Evolutionary conservation across 2,888 invertebrate genomes (phyloP).

Genomic region (Drosophila flavopinicola): DNA sequence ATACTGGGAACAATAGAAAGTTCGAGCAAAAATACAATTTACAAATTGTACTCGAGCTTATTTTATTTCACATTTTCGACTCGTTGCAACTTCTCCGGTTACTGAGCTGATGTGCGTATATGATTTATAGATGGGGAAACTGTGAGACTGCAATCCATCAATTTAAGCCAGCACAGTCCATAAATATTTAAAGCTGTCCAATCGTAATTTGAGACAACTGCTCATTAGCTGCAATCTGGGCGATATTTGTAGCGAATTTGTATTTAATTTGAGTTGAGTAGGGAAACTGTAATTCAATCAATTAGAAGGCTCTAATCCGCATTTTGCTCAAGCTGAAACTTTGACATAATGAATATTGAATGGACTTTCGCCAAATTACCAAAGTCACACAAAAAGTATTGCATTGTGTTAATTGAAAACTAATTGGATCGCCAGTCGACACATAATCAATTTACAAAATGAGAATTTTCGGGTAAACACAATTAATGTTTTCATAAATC

Average conservation of each 20-base stretch:
- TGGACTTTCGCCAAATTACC: conserved; percentile 11
- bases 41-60: no score
- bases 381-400: conserved; percentile 20
- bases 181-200: background rate
- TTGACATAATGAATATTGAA: conserved; percentile 33
- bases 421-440: conserved; percentile 25
- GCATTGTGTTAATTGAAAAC: conserved; percentile 38
- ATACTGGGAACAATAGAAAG: no score
- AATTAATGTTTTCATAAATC: conserved; percentile 53
- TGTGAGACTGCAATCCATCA: no score
- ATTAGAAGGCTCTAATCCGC: background rate
- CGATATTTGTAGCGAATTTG: conserved; percentile 6
- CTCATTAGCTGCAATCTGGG: background rate
- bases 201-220: background rate
- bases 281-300: background rate
- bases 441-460: conserved; percentile 51
- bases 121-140: no score
- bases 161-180: background rate
- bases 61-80: background rate
- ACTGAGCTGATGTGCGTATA: no score
- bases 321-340: background rate
- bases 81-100: no score
- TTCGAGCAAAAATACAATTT: no score
- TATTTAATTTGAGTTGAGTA: conserved; percentile 1
- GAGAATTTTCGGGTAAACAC: conserved; percentile 49